Evolutionary conservation across 2,888 invertebrate species (phyloP), one percentile per base, ranked within the genome.

Genomic region (Drosophila dives): DNA sequence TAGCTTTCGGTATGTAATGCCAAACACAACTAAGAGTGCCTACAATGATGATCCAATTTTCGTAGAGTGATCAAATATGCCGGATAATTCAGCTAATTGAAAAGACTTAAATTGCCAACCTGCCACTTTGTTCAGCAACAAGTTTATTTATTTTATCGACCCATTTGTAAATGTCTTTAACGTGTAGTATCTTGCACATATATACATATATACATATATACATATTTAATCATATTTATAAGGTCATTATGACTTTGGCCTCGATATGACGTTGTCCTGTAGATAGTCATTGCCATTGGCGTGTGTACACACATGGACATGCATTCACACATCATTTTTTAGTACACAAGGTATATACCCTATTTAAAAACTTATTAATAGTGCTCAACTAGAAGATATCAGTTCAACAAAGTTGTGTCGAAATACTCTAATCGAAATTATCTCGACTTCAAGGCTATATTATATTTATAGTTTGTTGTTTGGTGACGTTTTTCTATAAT

Each of bases 131-230:
- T 48, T 64, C 59, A 72, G 82, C 82, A 82, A 82, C 82, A 84
- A 84, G 85, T 82, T 65, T 81, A 76, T 68, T 75, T 81, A 64
- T 71, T 77, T 64, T 81, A 85, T 67, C 78, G 79, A 79, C 72
- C 79, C 65, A 74, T 17, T n/a, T 42, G 48, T 11, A 45, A 34
- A 17, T 58, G 38, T 60, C 34, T 33, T 56, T 49, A 58, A 79
- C 68, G 63, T 80, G 61, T 61, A 64, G 40, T 68, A 63, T 75
- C 67, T 54, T 51, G 50, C 48, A 32, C 62, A 58, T 42, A 34
- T 23, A 36, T 15, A 32, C 50, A 29, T 60, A 64, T 49, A 50
- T 34, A 33, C 12, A 23, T 23, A 26, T 38, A 17, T 53, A 45
- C 58, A 49, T 78, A 60, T 26, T 23, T 15, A 40, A 17, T 61